phyloP scores from a whole-genome alignment of 2,888 invertebrate species.

The Tyria jacobaeae region DNA sequence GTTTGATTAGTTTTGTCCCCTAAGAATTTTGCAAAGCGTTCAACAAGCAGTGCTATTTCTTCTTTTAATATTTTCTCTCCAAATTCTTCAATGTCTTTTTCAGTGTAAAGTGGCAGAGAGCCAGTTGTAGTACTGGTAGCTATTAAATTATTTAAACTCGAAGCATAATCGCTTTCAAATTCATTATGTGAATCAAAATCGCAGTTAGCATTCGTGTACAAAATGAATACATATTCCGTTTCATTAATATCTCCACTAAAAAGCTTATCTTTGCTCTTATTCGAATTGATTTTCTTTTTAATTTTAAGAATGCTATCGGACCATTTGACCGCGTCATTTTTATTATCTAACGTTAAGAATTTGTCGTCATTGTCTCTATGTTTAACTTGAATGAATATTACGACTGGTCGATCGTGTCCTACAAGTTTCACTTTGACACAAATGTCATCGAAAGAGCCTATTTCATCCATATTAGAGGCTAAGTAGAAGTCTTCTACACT shows the following conservation, averaged over 20 bases:
- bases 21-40: slow-evolving; percentile 22
- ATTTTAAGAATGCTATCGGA: slow-evolving; percentile 22
- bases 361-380: slow-evolving; percentile 28
- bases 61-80: slow-evolving; percentile 26
- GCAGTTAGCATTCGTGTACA: slow-evolving; percentile 34
- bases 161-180: not conserved
- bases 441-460: slow-evolving; percentile 42
- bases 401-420: slow-evolving; percentile 12
- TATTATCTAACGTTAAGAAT: slow-evolving; percentile 10
- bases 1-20: slow-evolving; percentile 7
- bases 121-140: slow-evolving; percentile 25
- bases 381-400: slow-evolving; percentile 38
- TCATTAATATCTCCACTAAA: slow-evolving; percentile 27
- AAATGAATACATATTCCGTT: slow-evolving; percentile 31
- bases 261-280: slow-evolving; percentile 19
- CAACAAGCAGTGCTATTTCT: slow-evolving; percentile 21
- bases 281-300: slow-evolving; percentile 19
- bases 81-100: slow-evolving; percentile 24
- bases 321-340: slow-evolving; percentile 24
- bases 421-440: slow-evolving; percentile 27
- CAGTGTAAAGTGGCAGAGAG: slow-evolving; percentile 10
- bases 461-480: slow-evolving; percentile 33
- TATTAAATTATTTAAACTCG: slow-evolving; percentile 21
- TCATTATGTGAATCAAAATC: slow-evolving; percentile 15
- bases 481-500: slow-evolving; percentile 28